Percentiles rank a stretch among this genome's conserved stretches.
These are phyloP conservation scores for Hipposideros armiger DNA, from an alignment of 2,113 vertebrate species.

Conservation along the genomic window DNA sequence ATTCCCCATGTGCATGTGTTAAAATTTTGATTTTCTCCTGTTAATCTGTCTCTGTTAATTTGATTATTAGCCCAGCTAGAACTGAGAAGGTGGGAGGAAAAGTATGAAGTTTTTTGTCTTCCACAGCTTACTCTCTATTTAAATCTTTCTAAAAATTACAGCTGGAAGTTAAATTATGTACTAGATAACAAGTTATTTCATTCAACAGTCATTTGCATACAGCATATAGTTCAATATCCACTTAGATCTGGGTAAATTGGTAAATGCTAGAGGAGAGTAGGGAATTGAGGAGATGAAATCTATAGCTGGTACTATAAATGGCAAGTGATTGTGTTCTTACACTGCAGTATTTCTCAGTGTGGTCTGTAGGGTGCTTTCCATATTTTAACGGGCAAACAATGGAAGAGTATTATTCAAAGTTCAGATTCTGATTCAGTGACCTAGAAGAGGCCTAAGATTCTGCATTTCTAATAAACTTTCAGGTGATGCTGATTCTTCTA, in stretches of 20 bases:
- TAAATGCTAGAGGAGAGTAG: not conserved
- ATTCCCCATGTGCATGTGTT: too few species aligned
- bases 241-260: not conserved
- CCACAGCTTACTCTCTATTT: not conserved
- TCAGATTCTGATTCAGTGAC: not conserved
- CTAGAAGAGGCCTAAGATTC: not conserved
- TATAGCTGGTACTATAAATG: not conserved
- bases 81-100: too few species aligned
- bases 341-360: not conserved
- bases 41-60: too few species aligned
- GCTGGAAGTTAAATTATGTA: not conserved
- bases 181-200: not conserved
- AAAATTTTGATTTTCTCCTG: too few species aligned
- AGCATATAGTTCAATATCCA: not conserved
- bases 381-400: not conserved
- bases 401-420: not conserved
- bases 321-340: not conserved
- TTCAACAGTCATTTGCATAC: not conserved
- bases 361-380: not conserved
- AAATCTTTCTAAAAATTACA: not conserved
- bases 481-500: not conserved
- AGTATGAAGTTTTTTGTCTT: too few species aligned
- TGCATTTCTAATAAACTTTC: not conserved
- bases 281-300: not conserved
- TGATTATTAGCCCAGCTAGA: too few species aligned